Percentiles rank a stretch among this genome's conserved stretches.
phyloP scores from a whole-genome alignment of 2,113 vertebrate species.

The Seriola aureovittata region DNA sequence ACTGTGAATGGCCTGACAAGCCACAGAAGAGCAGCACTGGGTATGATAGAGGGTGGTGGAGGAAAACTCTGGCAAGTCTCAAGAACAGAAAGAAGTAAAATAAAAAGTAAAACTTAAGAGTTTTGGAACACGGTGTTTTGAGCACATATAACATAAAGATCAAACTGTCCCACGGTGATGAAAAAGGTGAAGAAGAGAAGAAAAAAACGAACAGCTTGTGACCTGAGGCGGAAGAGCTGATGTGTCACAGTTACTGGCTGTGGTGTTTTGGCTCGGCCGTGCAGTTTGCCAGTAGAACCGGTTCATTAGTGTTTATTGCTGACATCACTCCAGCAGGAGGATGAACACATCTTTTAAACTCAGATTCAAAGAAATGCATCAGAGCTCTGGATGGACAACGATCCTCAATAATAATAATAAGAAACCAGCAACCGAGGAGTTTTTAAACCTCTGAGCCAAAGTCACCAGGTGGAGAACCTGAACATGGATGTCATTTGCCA shows the following conservation, averaged over 20 bases:
- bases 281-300: background rate
- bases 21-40: background rate
- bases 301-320: slow-evolving; percentile 5
- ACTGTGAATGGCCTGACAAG: too few species aligned
- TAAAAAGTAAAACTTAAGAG: background rate
- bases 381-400: background rate
- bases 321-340: background rate
- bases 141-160: background rate
- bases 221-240: background rate
- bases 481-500: background rate
- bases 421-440: background rate
- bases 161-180: background rate
- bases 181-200: background rate
- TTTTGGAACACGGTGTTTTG: background rate
- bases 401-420: background rate
- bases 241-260: slow-evolving; percentile 2
- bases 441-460: background rate
- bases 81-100: background rate
- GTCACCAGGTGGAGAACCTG: too few species aligned
- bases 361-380: background rate
- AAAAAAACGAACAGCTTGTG: background rate
- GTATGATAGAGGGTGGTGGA: too few species aligned
- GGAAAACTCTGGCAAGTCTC: background rate
- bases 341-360: background rate
- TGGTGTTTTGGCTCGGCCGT: background rate